Base-by-base conservation (phyloP, 2,797 vertebrate genomes). In the Chlorospingus flavigularis region DNA sequence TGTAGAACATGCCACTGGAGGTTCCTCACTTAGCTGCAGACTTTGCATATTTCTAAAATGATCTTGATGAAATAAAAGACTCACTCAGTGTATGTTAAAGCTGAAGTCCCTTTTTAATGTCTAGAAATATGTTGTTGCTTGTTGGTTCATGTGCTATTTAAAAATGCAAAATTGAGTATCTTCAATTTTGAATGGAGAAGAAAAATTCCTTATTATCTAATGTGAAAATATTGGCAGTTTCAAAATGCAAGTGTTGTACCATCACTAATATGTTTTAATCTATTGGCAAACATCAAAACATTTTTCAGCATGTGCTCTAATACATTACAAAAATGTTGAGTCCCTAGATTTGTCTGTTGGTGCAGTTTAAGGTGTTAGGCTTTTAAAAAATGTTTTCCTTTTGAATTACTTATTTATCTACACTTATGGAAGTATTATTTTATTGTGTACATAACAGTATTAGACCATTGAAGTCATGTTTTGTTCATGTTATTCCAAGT, bases 401-500 rank as follows among this genome's bases (percentile, higher is more conserved):
- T 95, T 85, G 63, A 91, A 81, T 68, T 91, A 95, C 96, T 92
- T 98, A 92, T 97, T 88, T 97, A 97, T 97, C 97, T 98, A 94
- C 97, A 95, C 93, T 87, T 35, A 89, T 95, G 30, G 77, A 98
- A 98, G 98, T 98, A 97, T 98, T 98, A 97, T 96, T 95, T 97
- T 98, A 96, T 98, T 98, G 96, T 98, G 97, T 98, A 98, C 97
- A 98, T 98, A 98, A 92, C 98, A 98, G 98, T 98, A 98, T 98
- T 98, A 98, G 97, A 97, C 97, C 93, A 51, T 47, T 81, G 84
- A 88, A 89, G 94, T 88, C 43, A 23, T 74, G 67, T 71, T 94
- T 84, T 94, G 76, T 94, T 96, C 90, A 50, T 94, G 94, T 96
- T 95, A 81, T 80, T 95, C 54, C 55, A 43, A 75, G 39, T 83